Evolutionary conservation across 2,888 invertebrate genomes (phyloP), one percentile per base, ranked within the genome.

Genomic region (Brachypalpus laphriformis): DNA sequence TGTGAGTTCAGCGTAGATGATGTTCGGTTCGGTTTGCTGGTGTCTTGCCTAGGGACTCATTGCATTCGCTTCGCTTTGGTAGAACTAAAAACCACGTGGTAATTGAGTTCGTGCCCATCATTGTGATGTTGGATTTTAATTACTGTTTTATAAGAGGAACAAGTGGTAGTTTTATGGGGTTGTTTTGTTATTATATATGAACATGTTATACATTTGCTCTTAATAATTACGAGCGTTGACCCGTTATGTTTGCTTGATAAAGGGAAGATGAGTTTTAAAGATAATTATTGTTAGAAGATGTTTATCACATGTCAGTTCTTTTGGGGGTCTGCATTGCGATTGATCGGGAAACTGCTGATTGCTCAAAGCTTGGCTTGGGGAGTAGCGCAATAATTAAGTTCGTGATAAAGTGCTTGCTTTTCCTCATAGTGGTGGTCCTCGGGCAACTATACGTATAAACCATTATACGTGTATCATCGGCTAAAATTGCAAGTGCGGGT

Each of bases 1-100:
- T 70, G 70, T 80, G 37, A 75, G 68, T 74, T 80, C 31, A 34
- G 31, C 37, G 49, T 34, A 37, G 72, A 68, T 74, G 54, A 83
- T 80, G 83, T 83, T 83, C 68, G 14, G n/a, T 72, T 65, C 22
- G 57, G 54, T 56, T 49, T 18, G 57, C 9, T 80, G 20, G 61
- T 83, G 74, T 80, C 74, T 45, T 65, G 83, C 83, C 83, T 56
- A 74, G 65, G 74, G 83, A 65, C 74, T 80, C 83, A 83, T 83
- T 70, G 65, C 37, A 49, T 49, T 49, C 61, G 37, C 28, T 66
- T 59, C 28, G 25, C 14, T 14, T 14, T 59, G 9, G 45, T 51
- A 11, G 22, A 7, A 28, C 6, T 42, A 20, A 42, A 78, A 49
- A 47, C 68, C 65, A 65, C 31, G 51, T 68, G 51, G 59, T 77